Evolutionary conservation across 2,113 vertebrate species (phyloP).

Genomic region (Anser cygnoides): DNA sequence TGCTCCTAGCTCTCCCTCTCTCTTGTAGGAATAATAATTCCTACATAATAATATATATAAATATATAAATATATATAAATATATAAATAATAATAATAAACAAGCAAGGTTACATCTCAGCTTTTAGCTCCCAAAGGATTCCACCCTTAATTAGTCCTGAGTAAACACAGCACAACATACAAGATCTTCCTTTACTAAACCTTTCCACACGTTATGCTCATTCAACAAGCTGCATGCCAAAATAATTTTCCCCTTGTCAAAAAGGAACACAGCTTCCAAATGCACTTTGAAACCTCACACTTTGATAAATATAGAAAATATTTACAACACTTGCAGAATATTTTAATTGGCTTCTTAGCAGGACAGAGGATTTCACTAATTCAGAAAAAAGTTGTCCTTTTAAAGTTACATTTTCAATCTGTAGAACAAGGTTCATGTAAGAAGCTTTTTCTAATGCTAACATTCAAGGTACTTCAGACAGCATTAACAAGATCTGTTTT

Average conservation of each 20-base stretch:
- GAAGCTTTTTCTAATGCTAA: neutral
- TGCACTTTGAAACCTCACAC: neutral
- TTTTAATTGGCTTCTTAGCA: constrained; percentile 5
- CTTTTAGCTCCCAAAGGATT: neutral
- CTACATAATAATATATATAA: no score
- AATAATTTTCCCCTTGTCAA: neutral
- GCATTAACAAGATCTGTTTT: neutral
- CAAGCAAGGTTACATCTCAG: neutral
- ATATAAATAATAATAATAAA: no score
- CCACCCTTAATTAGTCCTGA: constrained; percentile 4
- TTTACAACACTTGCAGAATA: neutral
- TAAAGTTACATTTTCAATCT: neutral
- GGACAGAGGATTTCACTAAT: neutral
- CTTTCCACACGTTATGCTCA: neutral
- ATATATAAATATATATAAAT: no score
- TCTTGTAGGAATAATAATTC: neutral
- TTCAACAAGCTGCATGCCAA: neutral
- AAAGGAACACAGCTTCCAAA: neutral
- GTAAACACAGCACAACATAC: neutral
- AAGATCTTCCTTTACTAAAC: neutral
- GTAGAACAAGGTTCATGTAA: neutral
- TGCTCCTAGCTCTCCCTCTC: neutral
- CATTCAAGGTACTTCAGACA: neutral
- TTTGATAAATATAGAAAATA: neutral
- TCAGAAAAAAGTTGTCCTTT: neutral